Evolutionary conservation across 2,797 vertebrate species (phyloP), one percentile per base, ranked within the genome.

Genomic region (Danio albolineatus): DNA sequence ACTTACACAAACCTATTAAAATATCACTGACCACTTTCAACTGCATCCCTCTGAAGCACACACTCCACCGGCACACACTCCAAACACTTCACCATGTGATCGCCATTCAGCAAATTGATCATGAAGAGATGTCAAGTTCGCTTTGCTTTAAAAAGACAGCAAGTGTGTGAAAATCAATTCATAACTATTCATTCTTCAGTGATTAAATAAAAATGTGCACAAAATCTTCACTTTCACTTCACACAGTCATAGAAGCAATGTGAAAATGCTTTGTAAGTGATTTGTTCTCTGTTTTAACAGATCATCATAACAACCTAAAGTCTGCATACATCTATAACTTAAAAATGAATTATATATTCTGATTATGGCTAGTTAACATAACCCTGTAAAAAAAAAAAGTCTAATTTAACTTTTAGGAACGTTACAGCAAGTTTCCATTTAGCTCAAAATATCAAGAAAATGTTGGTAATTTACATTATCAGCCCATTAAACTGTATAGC

Each of bases 71-170:
- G 28, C 38, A 16, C 4, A 6, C 51, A 17, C 21, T 69, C 13
- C 36, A 60, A 49, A 61, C 65, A 78, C 76, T 70, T 78, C 76
- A 51, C 44, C 66, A 70, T 10, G 36, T 49, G 44, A 60, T 78
- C 43, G n/a, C 57, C 51, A 67, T 41, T 56, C 41, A 76, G 51
- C 19, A 56, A 57, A 76, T 14, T 57, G 19, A 57, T 54, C 9
- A 21, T n/a, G n/a, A 51, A 60, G 12, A 60, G 64, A 78, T 69
- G 21, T 38, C 51, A 43, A 59, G 64, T 49, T 38, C 8, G 1
- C 16, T 59, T 53, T 7, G 53, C 53, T 77, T 67, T 66, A 10
- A 66, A 76, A 59, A 38, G 17, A 60, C 17, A n/a, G 2, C 1
- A 3, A 49, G 54, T 3, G 36, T 19, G 16, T 39, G 51, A 59